Conservation (phyloP, 2,888 invertebrate genomes). For the Acronicta alni region DNA sequence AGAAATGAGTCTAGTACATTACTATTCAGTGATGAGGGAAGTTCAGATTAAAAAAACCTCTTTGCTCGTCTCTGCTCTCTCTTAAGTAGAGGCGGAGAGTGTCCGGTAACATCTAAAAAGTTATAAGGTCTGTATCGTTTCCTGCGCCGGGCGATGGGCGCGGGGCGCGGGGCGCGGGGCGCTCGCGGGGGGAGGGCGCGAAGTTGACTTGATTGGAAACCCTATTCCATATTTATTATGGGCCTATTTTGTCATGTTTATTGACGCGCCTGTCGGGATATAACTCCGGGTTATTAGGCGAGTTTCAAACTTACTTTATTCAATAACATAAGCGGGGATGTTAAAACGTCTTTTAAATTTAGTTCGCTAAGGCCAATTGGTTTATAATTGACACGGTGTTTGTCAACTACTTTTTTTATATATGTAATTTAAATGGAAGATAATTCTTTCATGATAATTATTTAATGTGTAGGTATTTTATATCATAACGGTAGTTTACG, state of each 20-base stretch:
- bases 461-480: no score
- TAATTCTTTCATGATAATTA: no score
- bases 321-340: slow-evolving; percentile 57
- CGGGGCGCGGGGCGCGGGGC: slow-evolving; percentile 72
- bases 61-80: no score
- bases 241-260: slow-evolving; percentile 87
- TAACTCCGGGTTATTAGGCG: slow-evolving; percentile 66
- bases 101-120: slow-evolving; percentile 51
- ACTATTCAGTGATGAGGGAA: no score
- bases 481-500: no score
- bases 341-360: slow-evolving; percentile 34
- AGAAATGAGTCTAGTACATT: no score
- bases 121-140: slow-evolving; percentile 65
- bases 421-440: neutral
- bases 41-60: no score
- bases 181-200: slow-evolving; percentile 72
- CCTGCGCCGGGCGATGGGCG: slow-evolving; percentile 68
- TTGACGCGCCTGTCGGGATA: slow-evolving; percentile 77
- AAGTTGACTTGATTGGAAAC: slow-evolving; percentile 88
- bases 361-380: slow-evolving; percentile 11
- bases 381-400: neutral
- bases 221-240: slow-evolving; percentile 89
- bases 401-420: neutral
- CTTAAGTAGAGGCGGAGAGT: neutral
- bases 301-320: slow-evolving; percentile 65